Conservation (phyloP, 2,797 vertebrate species). For the Dallia pectoralis region DNA sequence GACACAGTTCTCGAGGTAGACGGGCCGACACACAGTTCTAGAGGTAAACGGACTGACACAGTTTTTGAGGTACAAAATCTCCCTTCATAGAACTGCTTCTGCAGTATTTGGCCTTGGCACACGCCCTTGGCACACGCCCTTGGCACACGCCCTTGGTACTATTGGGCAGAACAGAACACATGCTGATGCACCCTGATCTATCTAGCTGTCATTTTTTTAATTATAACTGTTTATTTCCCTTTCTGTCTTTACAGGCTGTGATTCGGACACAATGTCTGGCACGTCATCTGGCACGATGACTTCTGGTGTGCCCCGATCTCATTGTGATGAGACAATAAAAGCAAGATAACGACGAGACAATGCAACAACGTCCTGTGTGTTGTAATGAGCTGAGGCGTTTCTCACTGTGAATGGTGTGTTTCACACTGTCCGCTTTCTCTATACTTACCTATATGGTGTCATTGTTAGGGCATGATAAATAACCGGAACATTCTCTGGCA, state of each 20-base stretch:
- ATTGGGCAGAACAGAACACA: conserved; percentile 20
- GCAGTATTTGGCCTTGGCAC: conserved; percentile 32
- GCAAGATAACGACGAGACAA: too few relatives aligned
- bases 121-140: conserved; percentile 23
- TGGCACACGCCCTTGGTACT: conserved; percentile 33
- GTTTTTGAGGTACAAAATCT: not conserved
- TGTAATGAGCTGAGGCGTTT: too few relatives aligned
- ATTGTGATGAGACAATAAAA: too few relatives aligned
- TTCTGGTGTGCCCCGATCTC: too few relatives aligned
- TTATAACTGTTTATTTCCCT: conserved; percentile 1
- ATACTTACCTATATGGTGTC: too few relatives aligned
- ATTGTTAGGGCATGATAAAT: too few relatives aligned
- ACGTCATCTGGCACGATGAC: too few relatives aligned
- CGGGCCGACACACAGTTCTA: not conserved
- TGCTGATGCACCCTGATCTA: conserved; percentile 1
- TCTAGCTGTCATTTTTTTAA: not conserved
- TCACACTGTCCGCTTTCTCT: too few relatives aligned
- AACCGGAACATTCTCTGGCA: too few relatives aligned
- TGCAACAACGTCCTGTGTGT: too few relatives aligned
- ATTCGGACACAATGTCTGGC: too few relatives aligned
- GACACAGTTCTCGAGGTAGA: conserved; percentile 3
- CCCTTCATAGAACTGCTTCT: conserved; percentile 23
- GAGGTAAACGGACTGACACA: not conserved
- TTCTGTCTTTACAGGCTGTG: conserved; percentile 36
- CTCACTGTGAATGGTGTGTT: too few relatives aligned